These are phyloP conservation scores for Symphodus melops DNA, from an alignment of 2,113 vertebrate genomes.

Conservation along the genomic window DNA sequence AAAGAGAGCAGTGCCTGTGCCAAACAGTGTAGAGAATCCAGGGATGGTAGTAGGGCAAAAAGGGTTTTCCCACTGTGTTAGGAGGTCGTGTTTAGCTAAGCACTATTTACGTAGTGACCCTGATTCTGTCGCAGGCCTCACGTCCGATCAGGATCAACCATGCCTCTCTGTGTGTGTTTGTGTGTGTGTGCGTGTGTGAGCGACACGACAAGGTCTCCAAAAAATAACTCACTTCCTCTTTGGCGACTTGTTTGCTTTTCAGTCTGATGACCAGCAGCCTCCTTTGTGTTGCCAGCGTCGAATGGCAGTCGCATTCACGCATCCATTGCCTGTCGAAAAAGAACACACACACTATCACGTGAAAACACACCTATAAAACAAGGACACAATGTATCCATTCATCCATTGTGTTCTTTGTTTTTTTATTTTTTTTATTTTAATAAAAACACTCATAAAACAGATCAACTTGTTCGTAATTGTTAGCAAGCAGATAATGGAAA, in stretches of 20 bases:
- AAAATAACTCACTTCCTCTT: slow-evolving; percentile 77
- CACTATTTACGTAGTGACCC: slow-evolving; percentile 66
- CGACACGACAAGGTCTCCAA: slow-evolving; percentile 68
- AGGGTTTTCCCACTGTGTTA: slow-evolving; percentile 67
- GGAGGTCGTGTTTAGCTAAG: slow-evolving; percentile 69
- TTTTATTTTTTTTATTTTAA: neutral
- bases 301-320: slow-evolving; percentile 37
- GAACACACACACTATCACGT: neutral
- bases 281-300: slow-evolving; percentile 64
- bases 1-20: slow-evolving; percentile 11
- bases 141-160: slow-evolving; percentile 76
- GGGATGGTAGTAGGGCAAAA: slow-evolving; percentile 18
- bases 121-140: slow-evolving; percentile 66
- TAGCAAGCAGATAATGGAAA: neutral
- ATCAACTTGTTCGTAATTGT: neutral
- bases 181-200: slow-evolving; percentile 31
- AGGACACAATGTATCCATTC: neutral
- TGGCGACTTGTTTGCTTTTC: slow-evolving; percentile 77
- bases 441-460: neutral
- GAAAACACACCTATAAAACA: slow-evolving; percentile 16
- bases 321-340: slow-evolving; percentile 5
- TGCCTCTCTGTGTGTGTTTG: slow-evolving; percentile 38
- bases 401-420: neutral
- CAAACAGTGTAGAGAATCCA: slow-evolving; percentile 31
- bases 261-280: slow-evolving; percentile 75